Base-by-base conservation (phyloP, 2,888 invertebrate species). In the Holacanthella duospinosa region DNA sequence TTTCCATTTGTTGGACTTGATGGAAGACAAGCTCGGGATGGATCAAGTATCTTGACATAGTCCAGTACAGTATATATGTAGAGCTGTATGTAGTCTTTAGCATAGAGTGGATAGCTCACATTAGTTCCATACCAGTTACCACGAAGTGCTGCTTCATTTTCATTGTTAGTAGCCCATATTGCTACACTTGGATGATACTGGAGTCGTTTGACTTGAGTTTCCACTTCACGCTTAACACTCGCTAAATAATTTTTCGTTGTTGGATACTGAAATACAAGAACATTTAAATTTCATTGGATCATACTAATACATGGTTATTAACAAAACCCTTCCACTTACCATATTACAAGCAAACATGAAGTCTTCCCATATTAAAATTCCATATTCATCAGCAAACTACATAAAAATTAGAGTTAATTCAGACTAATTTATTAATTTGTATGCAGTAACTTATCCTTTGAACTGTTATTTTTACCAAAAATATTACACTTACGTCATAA, bases 1-100 rank as follows among this genome's bases (percentile, higher is more conserved):
- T 82, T 75, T 1, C 93, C 95, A 77, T 95, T 93, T 0, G 89
- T 88, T 0, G 99, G 99, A 75, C 95, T 95, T 0, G 96, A 96
- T 0, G 87, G 83, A 3, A 95, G 75, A 75, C 85, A 93, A 0
- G 84, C 81, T 66, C 89, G 79, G 0, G 80, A 80, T 0, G 81
- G 78, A 73, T 89, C 89, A 43, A 85, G 75, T 16, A 78, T 76
- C 29, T 81, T 76, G 0, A 89, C 83, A 43, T 86, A 82, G 1
- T 81, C 81, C 73, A 83, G 82, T 1, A 95, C 84, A 0, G 86
- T 86, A 53, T 86, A 81, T 0, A 89, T 85, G 75, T 96, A 97
- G 0, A 99, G 80, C 74, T 84, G 84, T 0, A 89, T 78, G 75
- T 93, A 96, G 75, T 95, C 93, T 0, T 77, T 73, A 74, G 84